Conservation (phyloP, 2,113 vertebrate genomes). For the Poecile atricapillus region DNA sequence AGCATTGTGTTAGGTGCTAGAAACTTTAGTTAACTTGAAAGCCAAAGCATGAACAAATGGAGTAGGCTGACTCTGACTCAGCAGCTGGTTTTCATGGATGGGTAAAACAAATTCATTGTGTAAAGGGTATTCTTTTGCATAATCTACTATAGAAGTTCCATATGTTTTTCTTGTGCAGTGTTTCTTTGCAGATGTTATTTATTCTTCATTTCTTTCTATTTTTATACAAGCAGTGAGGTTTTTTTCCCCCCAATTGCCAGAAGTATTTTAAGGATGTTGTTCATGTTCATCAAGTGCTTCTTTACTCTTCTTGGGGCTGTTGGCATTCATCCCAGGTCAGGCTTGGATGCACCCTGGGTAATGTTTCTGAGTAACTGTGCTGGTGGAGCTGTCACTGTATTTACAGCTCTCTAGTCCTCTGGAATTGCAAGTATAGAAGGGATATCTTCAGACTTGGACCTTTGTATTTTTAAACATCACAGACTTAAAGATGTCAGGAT, state of each 20-base stretch:
- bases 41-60: not conserved
- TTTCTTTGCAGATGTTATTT: conserved; percentile 27
- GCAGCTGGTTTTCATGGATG: conserved; percentile 39
- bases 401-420: not conserved
- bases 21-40: not conserved
- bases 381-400: not conserved
- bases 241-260: not conserved
- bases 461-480: not conserved
- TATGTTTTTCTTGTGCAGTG: not conserved
- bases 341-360: not conserved
- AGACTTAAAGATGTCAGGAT: not conserved
- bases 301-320: not conserved
- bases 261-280: not conserved
- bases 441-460: not conserved
- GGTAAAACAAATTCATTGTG: conserved; percentile 20
- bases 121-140: conserved; percentile 23
- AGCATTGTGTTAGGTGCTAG: not conserved
- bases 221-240: not conserved
- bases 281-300: not conserved
- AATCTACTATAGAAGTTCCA: conserved; percentile 18
- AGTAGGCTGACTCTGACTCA: conserved; percentile 7
- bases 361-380: not conserved
- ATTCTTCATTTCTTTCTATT: conserved; percentile 4
- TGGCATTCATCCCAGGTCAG: not conserved
- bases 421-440: not conserved